These are phyloP conservation scores for Drosophila limbata DNA, from an alignment of 2,888 invertebrate species.

Conservation along the genomic window DNA sequence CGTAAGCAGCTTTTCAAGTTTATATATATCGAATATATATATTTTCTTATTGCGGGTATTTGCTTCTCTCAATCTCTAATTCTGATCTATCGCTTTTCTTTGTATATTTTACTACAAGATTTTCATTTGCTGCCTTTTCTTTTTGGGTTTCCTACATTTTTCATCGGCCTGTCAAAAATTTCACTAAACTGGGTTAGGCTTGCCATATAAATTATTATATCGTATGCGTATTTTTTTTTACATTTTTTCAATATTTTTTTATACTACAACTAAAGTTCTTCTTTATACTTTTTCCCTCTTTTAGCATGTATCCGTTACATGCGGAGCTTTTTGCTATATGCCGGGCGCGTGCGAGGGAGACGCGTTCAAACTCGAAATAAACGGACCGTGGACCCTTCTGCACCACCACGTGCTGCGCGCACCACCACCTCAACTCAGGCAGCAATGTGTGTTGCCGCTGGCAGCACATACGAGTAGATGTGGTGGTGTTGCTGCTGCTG, in stretches of 20 bases:
- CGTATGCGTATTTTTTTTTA: slow-evolving; percentile 37
- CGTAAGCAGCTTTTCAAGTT: slow-evolving; percentile 37
- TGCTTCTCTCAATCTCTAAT: slow-evolving; percentile 44
- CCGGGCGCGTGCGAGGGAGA: slow-evolving; percentile 39
- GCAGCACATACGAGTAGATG: slow-evolving; percentile 84
- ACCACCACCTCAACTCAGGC: slow-evolving; percentile 62
- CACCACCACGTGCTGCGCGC: slow-evolving; percentile 6
- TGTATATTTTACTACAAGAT: slow-evolving; percentile 80
- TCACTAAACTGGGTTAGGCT: slow-evolving; percentile 77
- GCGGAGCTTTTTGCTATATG: slow-evolving; percentile 67
- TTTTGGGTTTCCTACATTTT: slow-evolving; percentile 36
- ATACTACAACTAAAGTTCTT: slow-evolving; percentile 64
- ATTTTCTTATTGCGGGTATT: slow-evolving; percentile 46
- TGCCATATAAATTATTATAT: slow-evolving; percentile 53
- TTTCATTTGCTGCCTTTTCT: slow-evolving; percentile 54
- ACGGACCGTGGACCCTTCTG: slow-evolving; percentile 27
- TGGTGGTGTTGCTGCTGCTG: slow-evolving; percentile 49
- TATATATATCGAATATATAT: slow-evolving; percentile 29
- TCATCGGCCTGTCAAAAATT: slow-evolving; percentile 71
- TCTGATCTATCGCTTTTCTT: slow-evolving; percentile 60
- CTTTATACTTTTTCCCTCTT: slow-evolving; percentile 49
- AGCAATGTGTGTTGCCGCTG: slow-evolving; percentile 83
- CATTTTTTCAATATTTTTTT: slow-evolving; percentile 52
- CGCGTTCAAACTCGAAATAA: slow-evolving; percentile 69
- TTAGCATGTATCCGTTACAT: slow-evolving; percentile 72